These are phyloP conservation scores for Leptoclinus maculatus DNA, from an alignment of 2,797 vertebrate genomes.

Conservation along the genomic window DNA sequence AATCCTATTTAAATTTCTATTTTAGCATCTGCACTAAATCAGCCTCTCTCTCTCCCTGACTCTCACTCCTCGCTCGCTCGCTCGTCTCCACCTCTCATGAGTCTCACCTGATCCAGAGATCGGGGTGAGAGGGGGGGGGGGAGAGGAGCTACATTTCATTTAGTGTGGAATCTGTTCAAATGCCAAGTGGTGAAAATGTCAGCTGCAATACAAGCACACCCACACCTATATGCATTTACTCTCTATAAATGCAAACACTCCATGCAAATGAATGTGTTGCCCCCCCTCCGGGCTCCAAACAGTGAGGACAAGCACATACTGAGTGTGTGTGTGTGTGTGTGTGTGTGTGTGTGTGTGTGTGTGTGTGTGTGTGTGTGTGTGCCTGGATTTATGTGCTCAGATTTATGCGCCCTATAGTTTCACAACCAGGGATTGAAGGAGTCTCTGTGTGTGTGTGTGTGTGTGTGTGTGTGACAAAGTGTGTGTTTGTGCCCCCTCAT, in stretches of 20 bases:
- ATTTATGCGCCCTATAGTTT: slow-evolving; percentile 70
- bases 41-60: background rate
- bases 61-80: slow-evolving; percentile 23
- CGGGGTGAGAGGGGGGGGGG: background rate
- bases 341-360: slow-evolving; percentile 5
- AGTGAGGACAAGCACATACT: slow-evolving; percentile 25
- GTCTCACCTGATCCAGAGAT: slow-evolving; percentile 53
- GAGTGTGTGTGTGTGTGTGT: slow-evolving; percentile 13
- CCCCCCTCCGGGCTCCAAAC: slow-evolving; percentile 39
- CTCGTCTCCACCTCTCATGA: slow-evolving; percentile 48
- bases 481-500: slow-evolving; percentile 65
- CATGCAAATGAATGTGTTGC: slow-evolving; percentile 67
- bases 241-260: slow-evolving; percentile 67
- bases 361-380: slow-evolving; percentile 22
- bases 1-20: slow-evolving; percentile 49
- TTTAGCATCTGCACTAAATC: slow-evolving; percentile 40
- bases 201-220: slow-evolving; percentile 44
- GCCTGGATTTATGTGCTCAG: slow-evolving; percentile 68
- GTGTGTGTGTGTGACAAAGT: slow-evolving; percentile 22
- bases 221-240: slow-evolving; percentile 50
- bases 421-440: slow-evolving; percentile 60
- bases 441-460: slow-evolving; percentile 61
- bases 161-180: slow-evolving; percentile 67
- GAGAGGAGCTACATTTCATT: slow-evolving; percentile 54
- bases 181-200: slow-evolving; percentile 74